Evolutionary conservation across 2,797 vertebrate genomes (phyloP).

Genomic region (Microctenopoma lineatum): DNA sequence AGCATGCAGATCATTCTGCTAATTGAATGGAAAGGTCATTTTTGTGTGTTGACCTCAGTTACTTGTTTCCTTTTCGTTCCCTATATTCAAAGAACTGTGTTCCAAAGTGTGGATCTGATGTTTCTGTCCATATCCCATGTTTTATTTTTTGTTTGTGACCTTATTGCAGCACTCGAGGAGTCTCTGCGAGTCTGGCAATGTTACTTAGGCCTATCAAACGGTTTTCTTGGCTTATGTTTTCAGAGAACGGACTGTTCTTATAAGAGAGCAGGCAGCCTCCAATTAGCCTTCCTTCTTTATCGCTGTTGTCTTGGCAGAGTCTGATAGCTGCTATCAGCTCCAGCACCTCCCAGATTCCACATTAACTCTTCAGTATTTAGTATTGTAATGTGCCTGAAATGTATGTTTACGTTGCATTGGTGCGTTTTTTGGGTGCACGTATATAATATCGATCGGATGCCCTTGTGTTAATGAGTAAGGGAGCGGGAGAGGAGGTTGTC

Average conservation of each 20-base stretch:
- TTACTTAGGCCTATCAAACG: conserved; percentile 21
- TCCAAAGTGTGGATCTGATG: background rate
- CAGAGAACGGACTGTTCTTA: conserved; percentile 22
- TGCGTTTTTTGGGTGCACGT: conserved; percentile 8
- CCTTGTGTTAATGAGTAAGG: background rate
- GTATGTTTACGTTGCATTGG: background rate
- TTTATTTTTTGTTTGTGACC: background rate
- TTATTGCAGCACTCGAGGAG: background rate
- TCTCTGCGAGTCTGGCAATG: conserved; percentile 6
- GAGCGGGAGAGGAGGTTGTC: conserved; percentile 32
- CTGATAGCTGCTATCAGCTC: conserved; percentile 43
- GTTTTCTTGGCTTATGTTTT: conserved; percentile 35
- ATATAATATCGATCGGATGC: conserved; percentile 22
- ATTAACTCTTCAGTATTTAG: background rate
- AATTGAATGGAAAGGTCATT: conserved; percentile 63
- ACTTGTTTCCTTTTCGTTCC: conserved; percentile 4
- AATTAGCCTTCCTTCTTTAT: conserved; percentile 57
- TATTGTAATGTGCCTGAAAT: background rate
- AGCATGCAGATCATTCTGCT: conserved; percentile 60
- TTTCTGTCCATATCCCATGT: background rate
- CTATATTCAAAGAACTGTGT: background rate
- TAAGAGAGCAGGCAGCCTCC: conserved; percentile 40
- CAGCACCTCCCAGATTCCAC: conserved; percentile 47
- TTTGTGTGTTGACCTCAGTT: conserved; percentile 27
- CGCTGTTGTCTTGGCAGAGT: conserved; percentile 36